Evolutionary conservation across 2,797 vertebrate genomes (phyloP).

Genomic region (Semaprochilodus insignis): DNA sequence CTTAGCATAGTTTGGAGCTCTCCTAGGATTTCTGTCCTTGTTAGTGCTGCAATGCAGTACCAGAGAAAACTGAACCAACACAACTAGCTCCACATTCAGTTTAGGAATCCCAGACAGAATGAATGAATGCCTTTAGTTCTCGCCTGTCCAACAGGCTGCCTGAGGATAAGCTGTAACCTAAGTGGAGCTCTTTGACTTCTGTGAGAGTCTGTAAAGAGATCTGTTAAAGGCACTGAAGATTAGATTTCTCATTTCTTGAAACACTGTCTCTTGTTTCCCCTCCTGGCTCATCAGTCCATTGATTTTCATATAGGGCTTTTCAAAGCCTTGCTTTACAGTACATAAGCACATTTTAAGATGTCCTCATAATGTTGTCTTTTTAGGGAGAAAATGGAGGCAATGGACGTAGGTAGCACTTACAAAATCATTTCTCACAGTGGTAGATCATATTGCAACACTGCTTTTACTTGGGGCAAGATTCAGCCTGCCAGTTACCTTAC

Average conservation of each 20-base stretch:
- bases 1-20: conserved; percentile 27
- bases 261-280: conserved; percentile 52
- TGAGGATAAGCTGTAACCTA: conserved; percentile 53
- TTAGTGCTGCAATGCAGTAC: conserved; percentile 58
- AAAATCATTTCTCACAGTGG: not conserved
- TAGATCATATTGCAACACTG: conserved; percentile 28
- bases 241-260: conserved; percentile 59
- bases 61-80: conserved; percentile 62
- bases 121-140: conserved; percentile 51
- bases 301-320: conserved; percentile 47
- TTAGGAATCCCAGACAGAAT: conserved; percentile 48
- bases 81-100: conserved; percentile 51
- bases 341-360: conserved; percentile 24
- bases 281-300: conserved; percentile 39
- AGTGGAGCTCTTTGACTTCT: conserved; percentile 42
- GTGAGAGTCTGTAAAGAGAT: conserved; percentile 53
- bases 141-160: conserved; percentile 22
- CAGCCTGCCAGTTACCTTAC: conserved; percentile 10
- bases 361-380: not conserved
- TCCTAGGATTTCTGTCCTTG: conserved; percentile 61
- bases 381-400: conserved; percentile 4
- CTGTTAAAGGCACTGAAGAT: conserved; percentile 37
- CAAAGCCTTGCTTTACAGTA: conserved; percentile 5
- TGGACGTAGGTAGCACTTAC: not conserved
- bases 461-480: conserved; percentile 11